phyloP scores from a whole-genome alignment of 2,113 vertebrate species.

The Scytalopus superciliaris region DNA sequence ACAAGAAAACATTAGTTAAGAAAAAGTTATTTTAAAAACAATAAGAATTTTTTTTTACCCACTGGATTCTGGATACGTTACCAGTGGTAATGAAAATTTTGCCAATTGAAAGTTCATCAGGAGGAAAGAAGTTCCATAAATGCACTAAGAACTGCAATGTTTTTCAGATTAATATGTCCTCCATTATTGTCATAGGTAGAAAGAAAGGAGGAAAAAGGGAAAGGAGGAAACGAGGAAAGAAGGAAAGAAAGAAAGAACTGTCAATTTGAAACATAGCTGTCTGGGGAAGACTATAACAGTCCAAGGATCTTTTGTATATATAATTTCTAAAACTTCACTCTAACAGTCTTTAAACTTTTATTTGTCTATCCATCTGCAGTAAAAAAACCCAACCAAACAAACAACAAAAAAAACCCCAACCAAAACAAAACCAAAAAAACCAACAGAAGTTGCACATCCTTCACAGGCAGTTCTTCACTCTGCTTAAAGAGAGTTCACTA shows the following conservation, averaged over 20 bases:
- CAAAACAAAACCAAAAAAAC: background rate
- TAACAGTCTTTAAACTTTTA: background rate
- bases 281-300: background rate
- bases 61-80: background rate
- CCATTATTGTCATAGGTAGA: background rate
- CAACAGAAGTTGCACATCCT: background rate
- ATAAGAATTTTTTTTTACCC: background rate
- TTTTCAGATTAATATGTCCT: background rate
- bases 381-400: background rate
- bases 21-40: background rate
- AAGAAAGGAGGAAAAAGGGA: background rate
- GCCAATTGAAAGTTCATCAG: background rate
- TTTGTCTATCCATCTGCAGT: background rate
- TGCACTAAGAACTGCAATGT: background rate
- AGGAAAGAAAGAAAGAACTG: fast-evolving
- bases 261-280: background rate
- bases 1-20: background rate
- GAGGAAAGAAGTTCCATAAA: background rate
- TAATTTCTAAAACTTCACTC: background rate
- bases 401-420: background rate
- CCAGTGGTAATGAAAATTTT: background rate
- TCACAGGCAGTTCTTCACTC: background rate
- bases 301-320: background rate
- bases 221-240: no score
- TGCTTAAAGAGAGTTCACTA: fast-evolving